phyloP scores from a whole-genome alignment of 2,113 vertebrate genomes.

The Alethe diademata region DNA sequence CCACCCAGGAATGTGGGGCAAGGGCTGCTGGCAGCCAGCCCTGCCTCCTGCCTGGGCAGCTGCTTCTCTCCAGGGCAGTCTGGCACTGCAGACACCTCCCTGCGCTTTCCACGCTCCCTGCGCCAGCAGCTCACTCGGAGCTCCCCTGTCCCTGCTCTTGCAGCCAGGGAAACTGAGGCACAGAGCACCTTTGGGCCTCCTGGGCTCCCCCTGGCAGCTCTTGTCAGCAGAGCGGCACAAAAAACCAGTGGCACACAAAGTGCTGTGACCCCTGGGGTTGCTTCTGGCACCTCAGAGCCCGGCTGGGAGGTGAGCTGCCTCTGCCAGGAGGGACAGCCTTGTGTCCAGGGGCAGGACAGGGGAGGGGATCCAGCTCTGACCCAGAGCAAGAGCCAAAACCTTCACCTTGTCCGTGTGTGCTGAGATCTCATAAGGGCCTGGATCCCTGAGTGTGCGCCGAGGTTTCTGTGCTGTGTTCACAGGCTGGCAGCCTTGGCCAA shows the following conservation, averaged over 20 bases:
- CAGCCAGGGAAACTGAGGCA: constrained; percentile 5
- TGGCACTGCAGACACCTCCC: background rate
- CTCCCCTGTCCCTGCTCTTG: background rate
- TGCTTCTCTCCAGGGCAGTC: background rate
- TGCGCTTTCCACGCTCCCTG: background rate
- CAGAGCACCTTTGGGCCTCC: rapidly evolving
- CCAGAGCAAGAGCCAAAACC: background rate
- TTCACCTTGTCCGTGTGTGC: background rate
- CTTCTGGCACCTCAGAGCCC: background rate
- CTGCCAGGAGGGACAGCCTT: rapidly evolving
- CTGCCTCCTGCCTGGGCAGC: background rate
- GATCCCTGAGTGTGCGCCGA: background rate
- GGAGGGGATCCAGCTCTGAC: background rate
- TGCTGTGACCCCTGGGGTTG: background rate
- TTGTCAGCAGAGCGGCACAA: background rate
- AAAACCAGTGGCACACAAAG: rapidly evolving
- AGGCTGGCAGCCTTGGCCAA: background rate
- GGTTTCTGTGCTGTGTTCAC: background rate
- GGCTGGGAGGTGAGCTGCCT: background rate
- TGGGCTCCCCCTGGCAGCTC: background rate
- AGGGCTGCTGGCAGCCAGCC: background rate
- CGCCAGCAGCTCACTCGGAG: rapidly evolving
- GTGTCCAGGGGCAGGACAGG: background rate
- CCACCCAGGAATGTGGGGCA: background rate
- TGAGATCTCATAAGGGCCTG: background rate